Conservation (phyloP, 2,113 vertebrate genomes). For the Eira barbara region DNA sequence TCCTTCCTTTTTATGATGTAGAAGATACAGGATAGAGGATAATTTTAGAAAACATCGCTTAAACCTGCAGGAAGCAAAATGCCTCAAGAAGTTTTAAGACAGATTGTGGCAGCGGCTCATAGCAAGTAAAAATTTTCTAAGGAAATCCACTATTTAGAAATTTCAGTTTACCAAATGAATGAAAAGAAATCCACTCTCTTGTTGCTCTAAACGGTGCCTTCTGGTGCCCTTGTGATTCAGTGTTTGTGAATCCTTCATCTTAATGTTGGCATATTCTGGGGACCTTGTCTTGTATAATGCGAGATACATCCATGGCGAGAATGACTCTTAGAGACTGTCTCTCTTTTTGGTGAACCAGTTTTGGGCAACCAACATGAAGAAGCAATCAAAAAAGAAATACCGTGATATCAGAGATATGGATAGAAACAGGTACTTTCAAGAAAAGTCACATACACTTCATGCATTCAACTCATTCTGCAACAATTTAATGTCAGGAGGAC, state of each 20-base stretch:
- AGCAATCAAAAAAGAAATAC: background rate
- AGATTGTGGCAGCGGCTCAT: background rate
- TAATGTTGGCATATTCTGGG: background rate
- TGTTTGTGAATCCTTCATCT: background rate
- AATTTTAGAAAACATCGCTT: conserved; percentile 33
- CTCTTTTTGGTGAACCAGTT: conserved; percentile 39
- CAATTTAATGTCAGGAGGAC: conserved; percentile 25
- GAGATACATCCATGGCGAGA: rapidly evolving
- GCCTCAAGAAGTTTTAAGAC: background rate
- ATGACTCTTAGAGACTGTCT: background rate
- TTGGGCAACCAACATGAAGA: background rate
- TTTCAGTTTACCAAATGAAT: background rate
- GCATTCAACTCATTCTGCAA: background rate
- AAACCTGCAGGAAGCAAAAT: background rate
- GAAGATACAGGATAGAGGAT: background rate
- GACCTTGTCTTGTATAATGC: background rate
- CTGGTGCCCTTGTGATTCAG: rapidly evolving
- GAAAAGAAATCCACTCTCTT: background rate
- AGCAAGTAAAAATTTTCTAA: background rate
- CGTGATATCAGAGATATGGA: conserved; percentile 41
- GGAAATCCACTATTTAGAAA: conserved; percentile 25
- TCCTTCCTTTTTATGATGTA: background rate
- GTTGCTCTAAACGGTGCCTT: background rate
- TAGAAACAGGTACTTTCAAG: conserved; percentile 10
- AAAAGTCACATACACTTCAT: conserved; percentile 9